phyloP scores from a whole-genome alignment of 2,113 vertebrate species.

The Chionomys nivalis region DNA sequence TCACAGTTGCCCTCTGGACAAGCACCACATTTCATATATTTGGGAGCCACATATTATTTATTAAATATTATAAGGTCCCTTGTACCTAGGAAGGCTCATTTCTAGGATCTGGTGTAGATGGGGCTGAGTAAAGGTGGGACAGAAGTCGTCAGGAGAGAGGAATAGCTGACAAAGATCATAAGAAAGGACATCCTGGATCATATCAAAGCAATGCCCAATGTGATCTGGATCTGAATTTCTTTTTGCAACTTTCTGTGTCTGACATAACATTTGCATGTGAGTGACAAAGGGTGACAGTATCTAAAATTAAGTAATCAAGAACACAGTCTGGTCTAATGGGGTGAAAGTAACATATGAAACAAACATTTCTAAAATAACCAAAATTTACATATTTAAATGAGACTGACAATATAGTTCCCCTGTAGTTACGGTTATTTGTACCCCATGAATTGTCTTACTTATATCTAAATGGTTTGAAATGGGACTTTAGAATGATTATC shows the following conservation, averaged over 20 bases:
- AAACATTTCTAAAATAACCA: not conserved
- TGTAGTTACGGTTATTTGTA: not conserved
- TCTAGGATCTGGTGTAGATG: not conserved
- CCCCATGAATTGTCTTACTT: not conserved
- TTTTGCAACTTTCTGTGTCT: not conserved
- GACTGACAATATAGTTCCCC: not conserved
- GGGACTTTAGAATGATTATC: not conserved
- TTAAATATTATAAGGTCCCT: not conserved
- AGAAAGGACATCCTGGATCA: not conserved
- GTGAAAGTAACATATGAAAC: not conserved
- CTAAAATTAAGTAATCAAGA: not conserved
- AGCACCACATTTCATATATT: not conserved
- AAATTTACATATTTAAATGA: not conserved
- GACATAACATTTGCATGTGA: not conserved
- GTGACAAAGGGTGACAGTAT: not conserved
- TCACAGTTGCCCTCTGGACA: not conserved
- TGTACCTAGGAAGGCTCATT: not conserved
- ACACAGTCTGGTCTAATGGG: not conserved
- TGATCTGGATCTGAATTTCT: not conserved
- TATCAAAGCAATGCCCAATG: not conserved
- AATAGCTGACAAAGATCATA: no score
- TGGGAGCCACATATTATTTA: no score
- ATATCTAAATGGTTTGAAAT: not conserved
- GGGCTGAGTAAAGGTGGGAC: not conserved
- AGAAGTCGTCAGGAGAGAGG: not conserved